Base-by-base conservation (phyloP, 2,113 vertebrate genomes). In the Felis chaus region DNA sequence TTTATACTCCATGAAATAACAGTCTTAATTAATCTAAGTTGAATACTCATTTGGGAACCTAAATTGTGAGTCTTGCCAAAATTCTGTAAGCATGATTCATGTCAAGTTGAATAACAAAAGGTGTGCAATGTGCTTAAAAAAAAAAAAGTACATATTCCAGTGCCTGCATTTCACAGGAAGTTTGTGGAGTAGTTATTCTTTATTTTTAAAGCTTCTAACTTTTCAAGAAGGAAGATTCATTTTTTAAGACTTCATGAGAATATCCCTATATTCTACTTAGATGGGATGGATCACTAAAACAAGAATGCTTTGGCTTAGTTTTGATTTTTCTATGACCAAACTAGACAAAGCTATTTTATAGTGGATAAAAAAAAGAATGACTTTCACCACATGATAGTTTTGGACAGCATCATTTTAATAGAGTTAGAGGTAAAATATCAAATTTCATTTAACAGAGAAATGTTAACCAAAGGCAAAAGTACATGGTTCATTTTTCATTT, bases 11-110 rank as follows among this genome's bases (percentile, higher is more conserved):
- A 83, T 97, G 69, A 98, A 99, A 98, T 97, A 98, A 41, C 10
- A 92, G 68, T 97, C 69, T 96, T 97, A 98, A 98, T 98, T 98
- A 98, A 97, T 96, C 97, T 93, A 95, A 89, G 85, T 81, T 97
- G 97, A 97, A 97, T 81, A 97, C 86, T 97, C 97, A 96, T 95
- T 97, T 97, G 97, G 97, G 97, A 98, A 97, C 96, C 95, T 95
- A 92, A 89, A 91, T 66, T 92, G 61, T 0, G 96, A 98, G 71
- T 89, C 63, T 69, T 97, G 97, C 97, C 98, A 98, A 97, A 96
- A 98, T 97, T 97, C 95, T 95, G 57, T 45, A 94, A 83, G 96
- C 50, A 92, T 97, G 98, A 98, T 84, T 98, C 97, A 97, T 15
- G 23, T 89, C 74, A 69, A 92, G 79, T 45, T 86, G 81, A 97